A percentile compares a stretch with the other conserved stretches of the same genome.
Evolutionary conservation across 2,888 invertebrate species (phyloP).

Genomic region (Trichopria drosophilae): DNA sequence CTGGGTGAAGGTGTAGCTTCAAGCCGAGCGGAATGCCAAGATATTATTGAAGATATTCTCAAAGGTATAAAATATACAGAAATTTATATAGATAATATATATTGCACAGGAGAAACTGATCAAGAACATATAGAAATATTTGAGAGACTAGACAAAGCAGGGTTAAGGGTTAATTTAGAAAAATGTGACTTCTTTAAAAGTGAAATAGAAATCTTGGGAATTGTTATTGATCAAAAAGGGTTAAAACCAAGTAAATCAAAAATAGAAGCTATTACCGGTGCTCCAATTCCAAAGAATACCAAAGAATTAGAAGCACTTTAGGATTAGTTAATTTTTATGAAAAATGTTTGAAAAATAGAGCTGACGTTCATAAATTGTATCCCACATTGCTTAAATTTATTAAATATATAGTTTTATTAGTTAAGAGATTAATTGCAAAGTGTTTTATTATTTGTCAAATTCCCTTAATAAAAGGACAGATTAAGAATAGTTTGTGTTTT

Average conservation of each 20-base stretch:
- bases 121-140: slow-evolving; percentile 37
- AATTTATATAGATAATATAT: slow-evolving; percentile 43
- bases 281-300: slow-evolving; percentile 17
- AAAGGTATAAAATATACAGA: slow-evolving; percentile 41
- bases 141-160: slow-evolving; percentile 34
- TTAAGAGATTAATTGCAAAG: too few relatives aligned
- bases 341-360: too few relatives aligned
- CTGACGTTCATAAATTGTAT: too few relatives aligned
- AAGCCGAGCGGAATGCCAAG: slow-evolving; percentile 49
- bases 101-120: slow-evolving; percentile 40
- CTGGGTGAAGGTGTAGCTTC: slow-evolving; percentile 47
- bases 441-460: too few relatives aligned
- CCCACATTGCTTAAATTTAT: too few relatives aligned
- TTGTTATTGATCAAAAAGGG: slow-evolving; percentile 19
- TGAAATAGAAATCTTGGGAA: slow-evolving; percentile 35
- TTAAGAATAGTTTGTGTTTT: too few relatives aligned
- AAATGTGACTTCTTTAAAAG: slow-evolving; percentile 44
- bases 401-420: too few relatives aligned
- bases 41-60: slow-evolving; percentile 42
- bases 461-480: too few relatives aligned
- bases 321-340: too few relatives aligned
- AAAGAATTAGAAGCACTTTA: slow-evolving; percentile 11
- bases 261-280: slow-evolving; percentile 19
- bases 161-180: slow-evolving; percentile 39
- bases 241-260: slow-evolving; percentile 15